Conservation (phyloP, 2,888 invertebrate species). For the Eupithecia inturbata region DNA sequence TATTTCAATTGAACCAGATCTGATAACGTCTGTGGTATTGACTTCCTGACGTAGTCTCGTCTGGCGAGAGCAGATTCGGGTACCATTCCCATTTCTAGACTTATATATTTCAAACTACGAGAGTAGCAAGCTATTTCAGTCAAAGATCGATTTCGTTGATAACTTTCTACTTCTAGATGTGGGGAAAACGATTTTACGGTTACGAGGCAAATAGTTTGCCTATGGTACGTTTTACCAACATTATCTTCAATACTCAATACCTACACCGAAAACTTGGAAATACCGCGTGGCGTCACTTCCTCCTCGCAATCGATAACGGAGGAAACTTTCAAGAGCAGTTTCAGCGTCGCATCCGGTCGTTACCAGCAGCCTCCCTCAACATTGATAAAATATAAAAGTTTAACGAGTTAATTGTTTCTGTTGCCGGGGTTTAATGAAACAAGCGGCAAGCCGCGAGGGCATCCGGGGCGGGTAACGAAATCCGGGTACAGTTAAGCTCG, state of each 20-base stretch:
- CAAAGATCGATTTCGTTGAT: neutral
- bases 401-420: conserved; percentile 55
- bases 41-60: conserved; percentile 48
- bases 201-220: neutral
- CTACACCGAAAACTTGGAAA: conserved; percentile 5
- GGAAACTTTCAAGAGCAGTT: conserved; percentile 33
- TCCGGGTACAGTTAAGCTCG: conserved; percentile 56
- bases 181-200: too few species aligned
- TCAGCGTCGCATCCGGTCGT: conserved; percentile 13
- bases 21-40: conserved; percentile 59
- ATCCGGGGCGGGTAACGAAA: conserved; percentile 51
- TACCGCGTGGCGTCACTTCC: conserved; percentile 15
- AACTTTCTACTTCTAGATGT: neutral
- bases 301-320: conserved; percentile 25
- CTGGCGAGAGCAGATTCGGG: conserved; percentile 25
- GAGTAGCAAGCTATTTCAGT: neutral
- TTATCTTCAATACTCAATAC: neutral
- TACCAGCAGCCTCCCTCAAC: conserved; percentile 33
- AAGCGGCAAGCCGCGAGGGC: conserved; percentile 47
- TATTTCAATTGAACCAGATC: conserved; percentile 74
- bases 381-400: conserved; percentile 51
- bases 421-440: conserved; percentile 59
- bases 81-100: conserved; percentile 10
- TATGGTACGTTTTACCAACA: neutral
- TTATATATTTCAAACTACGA: neutral